Percentiles rank a stretch among this genome's conserved stretches.
phyloP scores from a whole-genome alignment of 2,113 vertebrate species.

The Perccottus glenii region DNA sequence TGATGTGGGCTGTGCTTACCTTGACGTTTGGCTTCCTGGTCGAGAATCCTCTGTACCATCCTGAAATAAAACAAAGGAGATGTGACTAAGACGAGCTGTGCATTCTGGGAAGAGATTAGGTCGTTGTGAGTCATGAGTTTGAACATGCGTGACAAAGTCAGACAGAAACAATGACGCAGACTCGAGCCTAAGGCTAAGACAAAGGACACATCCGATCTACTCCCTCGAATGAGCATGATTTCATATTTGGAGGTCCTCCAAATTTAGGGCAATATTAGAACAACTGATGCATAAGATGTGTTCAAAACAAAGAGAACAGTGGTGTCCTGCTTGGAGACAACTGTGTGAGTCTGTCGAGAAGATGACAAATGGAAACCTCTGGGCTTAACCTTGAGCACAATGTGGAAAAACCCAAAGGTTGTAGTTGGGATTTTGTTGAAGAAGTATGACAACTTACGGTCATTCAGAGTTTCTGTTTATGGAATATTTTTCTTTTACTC shows the following conservation, averaged over 20 bases:
- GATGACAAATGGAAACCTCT: neutral
- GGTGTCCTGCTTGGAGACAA: neutral
- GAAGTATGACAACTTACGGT: too few relatives aligned
- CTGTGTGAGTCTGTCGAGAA: neutral
- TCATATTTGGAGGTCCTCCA: neutral
- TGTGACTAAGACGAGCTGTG: constrained; percentile 19
- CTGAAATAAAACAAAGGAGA: constrained; percentile 77
- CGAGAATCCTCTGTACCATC: constrained; percentile 95
- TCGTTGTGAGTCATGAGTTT: constrained; percentile 18
- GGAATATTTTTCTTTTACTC: too few relatives aligned
- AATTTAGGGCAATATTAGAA: neutral
- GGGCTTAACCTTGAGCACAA: neutral
- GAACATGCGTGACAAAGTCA: neutral
- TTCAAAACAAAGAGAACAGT: neutral
- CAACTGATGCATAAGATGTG: neutral
- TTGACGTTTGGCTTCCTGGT: constrained; percentile 90
- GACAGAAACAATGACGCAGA: neutral
- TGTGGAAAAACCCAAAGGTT: too few relatives aligned
- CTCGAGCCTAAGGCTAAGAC: neutral
- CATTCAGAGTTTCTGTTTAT: too few relatives aligned
- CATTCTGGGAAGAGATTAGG: neutral
- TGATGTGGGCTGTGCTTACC: constrained; percentile 75
- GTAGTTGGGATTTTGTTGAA: too few relatives aligned
- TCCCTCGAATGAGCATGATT: neutral
- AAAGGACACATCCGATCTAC: neutral